Conservation (phyloP, 2,113 vertebrate genomes). For the Isichthys henryi region DNA sequence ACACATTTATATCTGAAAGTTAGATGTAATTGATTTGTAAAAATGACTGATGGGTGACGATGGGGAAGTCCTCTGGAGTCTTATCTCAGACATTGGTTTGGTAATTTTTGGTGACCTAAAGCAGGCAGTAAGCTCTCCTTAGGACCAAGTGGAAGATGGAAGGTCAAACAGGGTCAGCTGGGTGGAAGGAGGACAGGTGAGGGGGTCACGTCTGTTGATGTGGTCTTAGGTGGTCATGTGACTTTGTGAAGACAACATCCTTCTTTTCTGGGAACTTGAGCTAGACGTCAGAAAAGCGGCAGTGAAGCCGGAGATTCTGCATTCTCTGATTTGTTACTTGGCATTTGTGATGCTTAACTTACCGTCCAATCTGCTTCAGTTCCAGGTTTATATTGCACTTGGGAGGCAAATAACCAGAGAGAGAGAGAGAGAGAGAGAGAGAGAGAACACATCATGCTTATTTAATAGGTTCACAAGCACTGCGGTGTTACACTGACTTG, state of each 20-base stretch:
- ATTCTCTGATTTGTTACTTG: background rate
- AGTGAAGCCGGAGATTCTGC: background rate
- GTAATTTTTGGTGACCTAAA: background rate
- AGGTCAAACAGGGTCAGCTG: background rate
- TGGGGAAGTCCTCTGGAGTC: background rate
- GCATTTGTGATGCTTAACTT: constrained; percentile 23
- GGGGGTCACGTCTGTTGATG: background rate
- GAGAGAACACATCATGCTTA: background rate
- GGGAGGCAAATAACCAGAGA: background rate
- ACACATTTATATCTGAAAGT: constrained; percentile 2
- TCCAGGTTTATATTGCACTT: constrained; percentile 67
- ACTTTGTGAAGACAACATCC: background rate
- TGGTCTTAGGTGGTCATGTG: background rate
- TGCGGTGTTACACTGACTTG: background rate
- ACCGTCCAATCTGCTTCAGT: constrained; percentile 47
- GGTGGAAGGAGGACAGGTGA: background rate
- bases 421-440: background rate
- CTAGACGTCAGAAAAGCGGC: background rate
- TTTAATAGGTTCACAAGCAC: background rate
- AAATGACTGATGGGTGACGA: background rate
- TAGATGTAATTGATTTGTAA: background rate
- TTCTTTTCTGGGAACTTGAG: background rate
- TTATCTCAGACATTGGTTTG: background rate
- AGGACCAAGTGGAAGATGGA: background rate
- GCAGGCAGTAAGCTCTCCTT: background rate